These are phyloP conservation scores for Euclidia mi DNA, from an alignment of 2,888 invertebrate genomes.

Conservation along the genomic window DNA sequence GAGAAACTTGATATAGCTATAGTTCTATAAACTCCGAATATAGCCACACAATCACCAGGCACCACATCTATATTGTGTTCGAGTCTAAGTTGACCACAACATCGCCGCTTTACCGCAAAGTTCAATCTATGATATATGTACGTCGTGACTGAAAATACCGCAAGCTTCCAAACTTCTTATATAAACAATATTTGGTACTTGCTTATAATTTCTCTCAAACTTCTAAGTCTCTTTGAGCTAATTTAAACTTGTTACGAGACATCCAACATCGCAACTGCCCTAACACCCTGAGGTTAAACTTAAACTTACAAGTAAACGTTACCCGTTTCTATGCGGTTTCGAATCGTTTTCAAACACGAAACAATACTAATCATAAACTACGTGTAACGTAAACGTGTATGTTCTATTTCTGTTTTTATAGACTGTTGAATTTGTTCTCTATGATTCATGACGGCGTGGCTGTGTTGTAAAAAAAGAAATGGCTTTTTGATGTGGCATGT, in stretches of 20 bases:
- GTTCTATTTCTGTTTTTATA: conserved; percentile 63
- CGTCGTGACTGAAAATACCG: neutral
- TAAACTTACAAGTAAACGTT: conserved; percentile 17
- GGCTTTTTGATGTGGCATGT: conserved; percentile 26
- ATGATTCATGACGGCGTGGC: conserved; percentile 51
- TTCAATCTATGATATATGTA: neutral
- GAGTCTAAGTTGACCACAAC: neutral
- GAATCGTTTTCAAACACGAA: conserved; percentile 16
- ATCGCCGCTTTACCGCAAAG: neutral
- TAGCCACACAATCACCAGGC: no score
- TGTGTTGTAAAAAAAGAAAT: conserved; percentile 22
- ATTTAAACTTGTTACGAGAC: conserved; percentile 24
- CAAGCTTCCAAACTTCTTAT: neutral
- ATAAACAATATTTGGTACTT: conserved; percentile 3
- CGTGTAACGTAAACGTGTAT: conserved; percentile 53
- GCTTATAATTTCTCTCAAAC: conserved; percentile 5
- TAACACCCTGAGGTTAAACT: conserved; percentile 22
- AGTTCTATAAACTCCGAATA: no score
- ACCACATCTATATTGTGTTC: no score
- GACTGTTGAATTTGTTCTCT: conserved; percentile 43
- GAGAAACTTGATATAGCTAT: no score
- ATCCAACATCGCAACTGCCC: conserved; percentile 23
- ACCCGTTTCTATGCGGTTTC: conserved; percentile 9
- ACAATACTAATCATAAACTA: conserved; percentile 39
- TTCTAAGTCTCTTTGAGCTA: conserved; percentile 27